These are phyloP conservation scores for Onychorhynchus coronatus DNA, from an alignment of 2,113 vertebrate genomes.

Conservation along the genomic window DNA sequence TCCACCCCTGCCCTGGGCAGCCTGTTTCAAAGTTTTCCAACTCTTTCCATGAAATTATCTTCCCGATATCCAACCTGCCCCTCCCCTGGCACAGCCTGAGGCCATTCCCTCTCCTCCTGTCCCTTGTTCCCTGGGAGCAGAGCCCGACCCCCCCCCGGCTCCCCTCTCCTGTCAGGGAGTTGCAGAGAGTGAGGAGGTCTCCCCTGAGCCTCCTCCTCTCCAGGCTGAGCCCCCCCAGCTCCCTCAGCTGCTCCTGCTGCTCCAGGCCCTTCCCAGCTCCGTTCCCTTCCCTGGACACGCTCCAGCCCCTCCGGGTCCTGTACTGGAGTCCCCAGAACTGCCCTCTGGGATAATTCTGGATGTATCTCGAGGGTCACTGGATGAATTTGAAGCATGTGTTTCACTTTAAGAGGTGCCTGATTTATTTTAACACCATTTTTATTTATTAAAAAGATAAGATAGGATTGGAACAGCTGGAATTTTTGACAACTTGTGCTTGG, in stretches of 20 bases:
- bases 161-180: neutral
- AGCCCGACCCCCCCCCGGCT: accelerated
- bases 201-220: neutral
- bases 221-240: neutral
- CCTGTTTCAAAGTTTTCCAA: neutral
- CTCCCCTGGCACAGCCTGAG: neutral
- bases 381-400: neutral
- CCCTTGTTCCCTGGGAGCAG: neutral
- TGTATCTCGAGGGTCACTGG: neutral
- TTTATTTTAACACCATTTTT: neutral
- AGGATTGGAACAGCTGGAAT: neutral
- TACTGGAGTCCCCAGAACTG: neutral
- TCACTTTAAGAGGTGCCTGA: neutral
- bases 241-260: neutral
- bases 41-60: neutral
- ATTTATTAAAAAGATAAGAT: neutral
- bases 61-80: neutral
- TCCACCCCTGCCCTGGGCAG: neutral
- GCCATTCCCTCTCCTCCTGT: neutral
- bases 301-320: neutral
- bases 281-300: neutral
- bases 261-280: neutral
- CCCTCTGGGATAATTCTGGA: neutral
- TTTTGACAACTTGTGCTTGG: neutral
- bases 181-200: neutral